phyloP scores from a whole-genome alignment of 2,797 vertebrate genomes.

The Cetoscarus ocellatus region DNA sequence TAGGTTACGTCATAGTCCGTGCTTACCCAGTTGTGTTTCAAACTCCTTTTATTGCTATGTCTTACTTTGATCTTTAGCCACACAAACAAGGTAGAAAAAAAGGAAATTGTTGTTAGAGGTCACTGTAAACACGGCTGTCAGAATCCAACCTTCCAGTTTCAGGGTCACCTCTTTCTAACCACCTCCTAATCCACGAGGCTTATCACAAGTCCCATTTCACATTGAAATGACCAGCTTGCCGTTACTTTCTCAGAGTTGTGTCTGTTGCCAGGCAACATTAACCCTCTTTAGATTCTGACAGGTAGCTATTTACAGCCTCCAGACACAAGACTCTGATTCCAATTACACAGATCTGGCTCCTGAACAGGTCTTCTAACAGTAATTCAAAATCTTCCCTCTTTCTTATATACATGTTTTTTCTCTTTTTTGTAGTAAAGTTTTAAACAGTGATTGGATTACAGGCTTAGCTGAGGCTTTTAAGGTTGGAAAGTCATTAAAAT shows the following conservation, averaged over 20 bases:
- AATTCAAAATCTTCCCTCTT: not conserved
- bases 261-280: slow-evolving; percentile 73
- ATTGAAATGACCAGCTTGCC: slow-evolving; percentile 51
- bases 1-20: no score
- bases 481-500: no score
- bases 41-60: no score
- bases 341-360: slow-evolving; percentile 26
- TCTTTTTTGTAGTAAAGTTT: not conserved
- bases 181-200: slow-evolving; percentile 39
- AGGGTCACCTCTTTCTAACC: slow-evolving; percentile 24
- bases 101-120: not conserved
- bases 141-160: slow-evolving; percentile 27
- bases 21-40: no score
- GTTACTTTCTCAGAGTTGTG: slow-evolving; percentile 18
- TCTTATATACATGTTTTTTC: no score
- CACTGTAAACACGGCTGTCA: not conserved
- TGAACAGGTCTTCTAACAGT: not conserved
- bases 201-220: slow-evolving; percentile 52
- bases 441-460: no score
- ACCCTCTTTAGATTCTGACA: slow-evolving; percentile 58
- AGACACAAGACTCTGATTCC: slow-evolving; percentile 44
- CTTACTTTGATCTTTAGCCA: no score
- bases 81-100: no score
- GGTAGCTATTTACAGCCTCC: slow-evolving; percentile 67
- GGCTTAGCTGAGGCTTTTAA: not conserved